These are phyloP conservation scores for Grantiella picta DNA, from an alignment of 2,113 vertebrate species.

Conservation along the genomic window DNA sequence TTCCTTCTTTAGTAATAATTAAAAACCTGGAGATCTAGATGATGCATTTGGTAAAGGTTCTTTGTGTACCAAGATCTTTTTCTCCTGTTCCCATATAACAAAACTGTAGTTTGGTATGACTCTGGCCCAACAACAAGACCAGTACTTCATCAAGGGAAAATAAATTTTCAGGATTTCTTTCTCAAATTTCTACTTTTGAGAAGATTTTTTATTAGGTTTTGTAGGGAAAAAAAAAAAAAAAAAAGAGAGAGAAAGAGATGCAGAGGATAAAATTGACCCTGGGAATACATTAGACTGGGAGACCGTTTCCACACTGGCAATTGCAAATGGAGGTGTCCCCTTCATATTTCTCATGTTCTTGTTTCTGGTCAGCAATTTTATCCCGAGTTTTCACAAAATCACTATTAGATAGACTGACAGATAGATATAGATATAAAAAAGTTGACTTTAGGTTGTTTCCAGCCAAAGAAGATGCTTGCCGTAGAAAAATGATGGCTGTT, in stretches of 20 bases:
- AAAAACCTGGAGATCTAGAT: background rate
- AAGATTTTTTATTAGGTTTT: fast-evolving
- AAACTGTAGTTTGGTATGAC: background rate
- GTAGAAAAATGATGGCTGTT: background rate
- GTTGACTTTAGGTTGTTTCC: background rate
- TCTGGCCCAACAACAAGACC: background rate
- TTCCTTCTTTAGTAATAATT: background rate
- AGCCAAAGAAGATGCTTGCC: background rate
- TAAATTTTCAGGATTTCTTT: background rate
- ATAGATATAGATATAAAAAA: background rate
- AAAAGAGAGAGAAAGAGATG: background rate
- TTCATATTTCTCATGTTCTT: background rate
- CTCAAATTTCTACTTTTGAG: background rate
- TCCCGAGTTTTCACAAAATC: background rate
- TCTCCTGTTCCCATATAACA: background rate
- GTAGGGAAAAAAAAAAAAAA: too few relatives aligned
- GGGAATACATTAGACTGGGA: background rate
- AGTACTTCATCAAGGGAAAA: background rate
- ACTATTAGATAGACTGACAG: background rate
- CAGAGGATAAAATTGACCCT: background rate
- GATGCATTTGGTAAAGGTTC: background rate
- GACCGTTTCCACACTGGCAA: background rate
- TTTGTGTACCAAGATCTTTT: background rate
- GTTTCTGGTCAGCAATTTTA: background rate
- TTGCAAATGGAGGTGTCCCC: background rate